Base-by-base conservation (phyloP, 2,797 vertebrate genomes). In the Megaceryle alcyon region DNA sequence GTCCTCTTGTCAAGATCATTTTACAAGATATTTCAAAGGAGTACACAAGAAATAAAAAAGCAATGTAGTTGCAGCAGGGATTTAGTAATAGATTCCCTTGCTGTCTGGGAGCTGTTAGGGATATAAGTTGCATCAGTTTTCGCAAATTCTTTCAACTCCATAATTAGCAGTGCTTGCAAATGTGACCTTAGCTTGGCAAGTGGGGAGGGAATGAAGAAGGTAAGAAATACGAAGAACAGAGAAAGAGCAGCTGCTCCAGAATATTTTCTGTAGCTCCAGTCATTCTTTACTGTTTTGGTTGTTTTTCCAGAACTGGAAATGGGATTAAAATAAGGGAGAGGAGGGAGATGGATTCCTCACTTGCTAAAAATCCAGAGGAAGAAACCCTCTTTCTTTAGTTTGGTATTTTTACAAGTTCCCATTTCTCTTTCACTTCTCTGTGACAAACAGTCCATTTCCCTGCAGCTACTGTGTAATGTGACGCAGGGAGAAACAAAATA, bases 1-100 rank as follows among this genome's bases (percentile, higher is more conserved):
- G 90, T 65, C 92, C 71, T 94, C 96, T 96, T 86, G 95, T 96
- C 97, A 97, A 97, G 92, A 84, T 57, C 88, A 89, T 91, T 94
- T 88, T 87, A 54, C 89, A 88, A 81, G 91, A 94, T 79, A 73
- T 95, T 96, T 97, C 91, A 94, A 96, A 97, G 90, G 54, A 88
- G 61, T 54, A 64, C 41, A 35, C 56, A 37, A 93, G 83, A 94
- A 90, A 95, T 94, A 77, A 91, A 82, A 93, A 92, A 68, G 56
- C 53, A 82, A 5, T 65, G 78, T 69, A 88, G 79, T 54, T 73
- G 60, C 41, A 84, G 87, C 87, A 44, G 56, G 35, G 35, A 77
- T 91, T 94, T 92, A 54, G 77, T 80, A 90, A 77, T 39, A 68
- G 73, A 80, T 93, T 88, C 64, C 77, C 80, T 86, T 61, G 53